Evolutionary conservation across 2,888 invertebrate genomes (phyloP), one percentile per base, ranked within the genome.

Genomic region (Liposcelis brunnea): DNA sequence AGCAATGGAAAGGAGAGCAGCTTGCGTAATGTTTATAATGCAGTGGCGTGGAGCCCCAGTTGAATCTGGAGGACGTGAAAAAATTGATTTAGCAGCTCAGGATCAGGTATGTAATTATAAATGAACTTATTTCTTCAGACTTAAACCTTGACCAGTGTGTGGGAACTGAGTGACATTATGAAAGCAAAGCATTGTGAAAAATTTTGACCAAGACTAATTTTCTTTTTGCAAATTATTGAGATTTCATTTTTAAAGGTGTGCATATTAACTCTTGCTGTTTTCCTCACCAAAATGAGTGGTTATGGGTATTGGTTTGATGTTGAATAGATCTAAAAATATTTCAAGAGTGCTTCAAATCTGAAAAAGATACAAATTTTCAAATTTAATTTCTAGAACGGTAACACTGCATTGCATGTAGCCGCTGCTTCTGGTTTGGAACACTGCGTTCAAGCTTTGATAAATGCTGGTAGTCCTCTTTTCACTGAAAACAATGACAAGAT

Each of bases 321-420:
- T n/a, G n/a, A n/a, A n/a, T n/a, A n/a, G n/a, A 12, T 35, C 7
- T 10, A 2, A 12, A 1, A n/a, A 45, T 21, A 2, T 5, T 8
- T n/a, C n/a, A n/a, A n/a, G n/a, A n/a, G n/a, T n/a, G n/a, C n/a
- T n/a, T n/a, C n/a, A n/a, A n/a, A n/a, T n/a, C n/a, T n/a, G n/a
- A n/a, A n/a, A n/a, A n/a, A n/a, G n/a, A n/a, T n/a, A 26, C 26
- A 26, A 26, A 26, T 26, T 26, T 8, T 8, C 26, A 4, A 4
- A 4, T 8, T 26, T 44, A 33, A 15, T 45, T 56, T 57, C 16
- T 59, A 75, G 74, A 69, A 71, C 53, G 70, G 72, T 14, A 76
- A 76, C 57, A 77, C 75, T 19, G 72, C 76, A 7, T 61, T 78
- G n/a, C 77, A 78, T 56, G 71, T 71, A 61, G 77, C 77, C 5